A percentile compares a stretch with the other conserved stretches of the same genome.
Evolutionary conservation across 2,113 vertebrate genomes (phyloP).

Genomic region (Acanthisitta chloris): DNA sequence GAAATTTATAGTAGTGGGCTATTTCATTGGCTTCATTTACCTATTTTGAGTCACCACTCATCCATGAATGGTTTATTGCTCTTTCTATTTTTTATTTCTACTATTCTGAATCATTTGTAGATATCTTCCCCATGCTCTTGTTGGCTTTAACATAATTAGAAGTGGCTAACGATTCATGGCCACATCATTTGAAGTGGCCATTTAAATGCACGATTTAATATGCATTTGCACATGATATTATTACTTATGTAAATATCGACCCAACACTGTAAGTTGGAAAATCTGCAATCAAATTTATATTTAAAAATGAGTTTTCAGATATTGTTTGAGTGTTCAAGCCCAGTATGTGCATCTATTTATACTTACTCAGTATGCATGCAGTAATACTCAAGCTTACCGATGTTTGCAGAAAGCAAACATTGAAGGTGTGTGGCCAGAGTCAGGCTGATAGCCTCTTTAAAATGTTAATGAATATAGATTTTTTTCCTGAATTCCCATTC

Average conservation of each 20-base stretch:
- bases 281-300: not conserved
- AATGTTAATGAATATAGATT: constrained; percentile 57
- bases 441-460: constrained; percentile 12
- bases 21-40: not conserved
- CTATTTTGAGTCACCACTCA: not conserved
- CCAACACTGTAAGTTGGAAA: not conserved
- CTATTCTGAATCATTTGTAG: not conserved
- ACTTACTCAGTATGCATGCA: not conserved
- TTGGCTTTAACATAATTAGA: not conserved
- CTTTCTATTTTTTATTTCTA: too few species aligned
- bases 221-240: not conserved
- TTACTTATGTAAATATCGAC: constrained; percentile 18
- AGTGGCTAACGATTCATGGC: not conserved
- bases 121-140: not conserved
- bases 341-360: not conserved
- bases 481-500: not conserved
- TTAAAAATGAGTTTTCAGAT: constrained; percentile 12
- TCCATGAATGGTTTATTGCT: not conserved
- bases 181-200: not conserved
- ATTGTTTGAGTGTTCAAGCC: not conserved
- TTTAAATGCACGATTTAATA: constrained; percentile 8
- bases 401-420: constrained; percentile 49
- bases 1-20: not conserved
- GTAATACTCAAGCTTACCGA: not conserved
- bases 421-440: not conserved